Percentiles rank a stretch among this genome's conserved stretches.
phyloP scores from a whole-genome alignment of 2,113 vertebrate species.

The Dipodomys ordii region DNA sequence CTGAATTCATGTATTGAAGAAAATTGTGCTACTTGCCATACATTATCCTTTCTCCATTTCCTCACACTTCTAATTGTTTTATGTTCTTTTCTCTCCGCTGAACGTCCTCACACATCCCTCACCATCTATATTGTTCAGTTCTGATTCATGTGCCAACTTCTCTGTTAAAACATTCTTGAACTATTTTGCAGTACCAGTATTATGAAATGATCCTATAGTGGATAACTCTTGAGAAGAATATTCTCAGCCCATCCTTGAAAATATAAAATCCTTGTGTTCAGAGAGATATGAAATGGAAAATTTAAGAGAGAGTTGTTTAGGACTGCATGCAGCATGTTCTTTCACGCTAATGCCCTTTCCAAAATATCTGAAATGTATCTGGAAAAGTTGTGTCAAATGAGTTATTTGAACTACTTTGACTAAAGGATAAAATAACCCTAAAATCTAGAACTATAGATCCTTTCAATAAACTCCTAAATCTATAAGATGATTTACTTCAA shows the following conservation, averaged over 20 bases:
- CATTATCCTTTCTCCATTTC: neutral
- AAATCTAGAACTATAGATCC: constrained; percentile 13
- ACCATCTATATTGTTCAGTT: neutral
- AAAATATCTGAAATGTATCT: neutral
- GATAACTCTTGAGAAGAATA: neutral
- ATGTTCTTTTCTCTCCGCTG: no score
- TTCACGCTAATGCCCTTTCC: neutral
- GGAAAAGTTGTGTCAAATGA: neutral
- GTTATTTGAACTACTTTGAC: neutral
- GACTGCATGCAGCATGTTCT: neutral
- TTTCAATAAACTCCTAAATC: neutral
- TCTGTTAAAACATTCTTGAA: neutral
- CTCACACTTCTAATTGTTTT: no score
- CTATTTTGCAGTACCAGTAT: neutral
- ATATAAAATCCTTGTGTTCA: neutral
- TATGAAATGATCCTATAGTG: no score
- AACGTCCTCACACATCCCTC: neutral
- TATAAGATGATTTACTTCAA: neutral
- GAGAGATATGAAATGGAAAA: neutral
- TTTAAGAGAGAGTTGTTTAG: neutral
- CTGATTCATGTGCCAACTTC: neutral
- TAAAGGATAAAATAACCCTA: neutral
- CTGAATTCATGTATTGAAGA: no score
- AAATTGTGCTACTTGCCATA: no score
- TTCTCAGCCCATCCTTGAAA: neutral